phyloP scores from a whole-genome alignment of 1,140 invertebrate genomes.

The Bombus affinis region DNA sequence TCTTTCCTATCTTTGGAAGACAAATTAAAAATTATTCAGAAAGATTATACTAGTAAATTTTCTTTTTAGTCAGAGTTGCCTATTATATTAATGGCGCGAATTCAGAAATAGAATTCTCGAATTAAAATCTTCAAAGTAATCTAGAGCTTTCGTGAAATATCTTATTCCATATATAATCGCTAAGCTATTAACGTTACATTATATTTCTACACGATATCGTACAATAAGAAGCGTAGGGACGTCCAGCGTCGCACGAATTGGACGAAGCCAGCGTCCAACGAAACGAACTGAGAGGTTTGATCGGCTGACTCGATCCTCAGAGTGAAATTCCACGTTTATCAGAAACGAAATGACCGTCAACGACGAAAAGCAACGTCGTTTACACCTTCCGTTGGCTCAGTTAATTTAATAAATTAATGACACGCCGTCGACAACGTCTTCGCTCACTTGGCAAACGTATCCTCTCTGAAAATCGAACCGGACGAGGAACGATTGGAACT shows the following conservation, averaged over 20 bases:
- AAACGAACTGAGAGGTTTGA: not conserved
- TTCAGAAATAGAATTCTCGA: not conserved
- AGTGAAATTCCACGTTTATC: not conserved
- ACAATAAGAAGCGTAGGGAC: conserved; percentile 51
- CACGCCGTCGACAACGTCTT: not conserved
- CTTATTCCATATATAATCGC: not conserved
- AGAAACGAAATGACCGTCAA: not conserved
- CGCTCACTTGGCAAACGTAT: not conserved
- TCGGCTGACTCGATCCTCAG: not conserved
- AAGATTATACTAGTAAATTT: not conserved
- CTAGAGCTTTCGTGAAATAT: not conserved
- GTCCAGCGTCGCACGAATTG: conserved; percentile 63
- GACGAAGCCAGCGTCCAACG: conserved; percentile 68
- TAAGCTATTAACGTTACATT: not conserved
- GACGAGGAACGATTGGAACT: too few species aligned
- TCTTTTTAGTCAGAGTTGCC: not conserved
- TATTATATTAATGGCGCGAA: not conserved
- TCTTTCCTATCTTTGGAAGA: not conserved
- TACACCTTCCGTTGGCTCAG: rapidly evolving
- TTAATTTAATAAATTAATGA: conserved; percentile 5
- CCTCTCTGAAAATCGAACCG: not conserved
- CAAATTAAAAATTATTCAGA: not conserved
- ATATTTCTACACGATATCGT: not conserved
- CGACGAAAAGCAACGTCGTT: not conserved
- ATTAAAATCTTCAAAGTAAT: not conserved